A percentile compares a stretch with the other conserved stretches of the same genome.
Conservation (phyloP, 2,797 vertebrate genomes). For the Arrhamphus sclerolepis region DNA sequence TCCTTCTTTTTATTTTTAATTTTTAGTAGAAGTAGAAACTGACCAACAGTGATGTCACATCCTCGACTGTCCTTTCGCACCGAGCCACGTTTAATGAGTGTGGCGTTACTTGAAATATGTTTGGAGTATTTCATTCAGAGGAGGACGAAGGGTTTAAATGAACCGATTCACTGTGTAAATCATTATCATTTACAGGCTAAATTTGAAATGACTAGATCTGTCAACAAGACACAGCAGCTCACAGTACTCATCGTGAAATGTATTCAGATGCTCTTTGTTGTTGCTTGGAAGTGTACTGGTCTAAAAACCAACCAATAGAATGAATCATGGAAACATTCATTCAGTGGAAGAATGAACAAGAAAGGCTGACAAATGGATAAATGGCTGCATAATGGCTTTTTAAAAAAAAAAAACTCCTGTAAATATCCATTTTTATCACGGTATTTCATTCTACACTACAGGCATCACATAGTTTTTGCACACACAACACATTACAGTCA, state of each 20-base stretch:
- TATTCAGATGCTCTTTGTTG: constrained; percentile 39
- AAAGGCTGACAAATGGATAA: constrained; percentile 59
- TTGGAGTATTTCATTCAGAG: constrained; percentile 38
- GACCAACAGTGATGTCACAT: constrained; percentile 31
- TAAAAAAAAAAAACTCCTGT: constrained; percentile 69
- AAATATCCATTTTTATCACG: constrained; percentile 62
- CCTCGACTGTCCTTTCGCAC: constrained; percentile 32
- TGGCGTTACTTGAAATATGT: constrained; percentile 29
- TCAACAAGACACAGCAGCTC: constrained; percentile 64
- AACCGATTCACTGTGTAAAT: too few species aligned
- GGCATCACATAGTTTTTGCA: constrained; percentile 67
- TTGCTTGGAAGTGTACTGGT: constrained; percentile 49
- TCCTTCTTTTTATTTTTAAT: not conserved
- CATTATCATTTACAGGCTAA: constrained; percentile 14
- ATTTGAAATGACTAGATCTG: constrained; percentile 50
- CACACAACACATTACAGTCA: constrained; percentile 77
- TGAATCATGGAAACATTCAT: constrained; percentile 59
- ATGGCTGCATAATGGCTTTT: constrained; percentile 77
- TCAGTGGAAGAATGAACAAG: constrained; percentile 58
- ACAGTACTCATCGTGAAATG: constrained; percentile 57
- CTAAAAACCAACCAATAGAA: constrained; percentile 58
- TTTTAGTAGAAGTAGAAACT: constrained; percentile 30
- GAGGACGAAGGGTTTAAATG: constrained; percentile 19
- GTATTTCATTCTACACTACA: constrained; percentile 73
- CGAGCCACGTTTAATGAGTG: constrained; percentile 26